These are phyloP conservation scores for Dendronephthya gigantea DNA, from an alignment of 64 coral and sea anemone species.

Conservation along the genomic window DNA sequence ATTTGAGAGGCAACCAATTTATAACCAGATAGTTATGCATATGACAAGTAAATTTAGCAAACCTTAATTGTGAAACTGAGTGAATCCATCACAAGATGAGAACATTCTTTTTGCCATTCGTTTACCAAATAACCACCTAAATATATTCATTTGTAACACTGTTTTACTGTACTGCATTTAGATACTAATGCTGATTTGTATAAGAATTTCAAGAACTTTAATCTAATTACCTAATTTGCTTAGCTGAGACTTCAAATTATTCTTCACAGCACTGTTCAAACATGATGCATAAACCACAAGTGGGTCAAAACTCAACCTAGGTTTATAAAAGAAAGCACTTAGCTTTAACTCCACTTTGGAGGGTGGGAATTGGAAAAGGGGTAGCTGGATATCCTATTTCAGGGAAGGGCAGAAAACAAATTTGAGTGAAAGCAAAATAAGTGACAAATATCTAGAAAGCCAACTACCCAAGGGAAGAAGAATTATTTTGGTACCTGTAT, in stretches of 20 bases:
- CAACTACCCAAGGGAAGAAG: too few relatives aligned
- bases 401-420: not conserved
- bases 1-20: too few relatives aligned
- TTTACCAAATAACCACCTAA: slow-evolving; percentile 5
- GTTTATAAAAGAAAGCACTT: not conserved
- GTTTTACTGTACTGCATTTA: not conserved
- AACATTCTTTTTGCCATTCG: slow-evolving; percentile 6
- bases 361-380: too few relatives aligned
- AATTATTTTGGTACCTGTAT: not conserved
- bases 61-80: slow-evolving; percentile 8
- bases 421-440: too few relatives aligned
- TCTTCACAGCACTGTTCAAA: not conserved
- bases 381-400: too few relatives aligned
- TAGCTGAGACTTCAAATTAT: not conserved
- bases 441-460: too few relatives aligned
- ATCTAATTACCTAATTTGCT: not conserved
- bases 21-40: not conserved
- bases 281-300: not conserved
- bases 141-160: not conserved
- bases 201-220: not conserved
- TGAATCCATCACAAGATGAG: not conserved
- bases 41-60: not conserved
- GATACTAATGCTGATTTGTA: not conserved
- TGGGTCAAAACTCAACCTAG: not conserved
- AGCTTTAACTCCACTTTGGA: too few relatives aligned